Conservation (phyloP, 2,797 vertebrate genomes). For the Artibeus lituratus region DNA sequence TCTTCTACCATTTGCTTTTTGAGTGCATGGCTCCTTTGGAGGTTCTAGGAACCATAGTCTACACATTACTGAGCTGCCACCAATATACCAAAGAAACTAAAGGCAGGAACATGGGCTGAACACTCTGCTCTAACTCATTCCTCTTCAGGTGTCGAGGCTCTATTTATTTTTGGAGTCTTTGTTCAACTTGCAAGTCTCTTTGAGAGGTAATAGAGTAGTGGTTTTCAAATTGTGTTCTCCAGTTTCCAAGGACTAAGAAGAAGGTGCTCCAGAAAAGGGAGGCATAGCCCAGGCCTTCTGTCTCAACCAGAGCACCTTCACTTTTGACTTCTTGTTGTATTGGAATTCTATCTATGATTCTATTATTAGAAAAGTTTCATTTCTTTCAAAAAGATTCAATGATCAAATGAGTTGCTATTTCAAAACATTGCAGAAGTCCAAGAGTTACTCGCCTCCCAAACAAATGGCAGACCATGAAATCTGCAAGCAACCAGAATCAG, state of each 20-base stretch:
- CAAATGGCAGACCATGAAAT: background rate
- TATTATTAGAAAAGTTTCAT: background rate
- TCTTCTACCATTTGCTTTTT: background rate
- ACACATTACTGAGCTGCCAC: rapidly evolving
- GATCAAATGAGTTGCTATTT: background rate
- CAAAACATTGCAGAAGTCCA: background rate
- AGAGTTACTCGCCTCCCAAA: background rate
- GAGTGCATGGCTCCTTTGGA: background rate
- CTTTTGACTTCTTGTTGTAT: background rate
- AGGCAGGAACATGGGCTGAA: background rate
- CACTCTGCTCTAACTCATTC: background rate
- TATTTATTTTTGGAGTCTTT: background rate
- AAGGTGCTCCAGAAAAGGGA: background rate
- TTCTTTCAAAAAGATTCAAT: background rate
- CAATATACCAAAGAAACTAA: background rate
- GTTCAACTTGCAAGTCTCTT: background rate
- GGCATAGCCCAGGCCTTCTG: background rate
- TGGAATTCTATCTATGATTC: background rate
- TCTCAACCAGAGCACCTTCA: background rate
- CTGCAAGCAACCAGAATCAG: background rate
- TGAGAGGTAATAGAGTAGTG: background rate
- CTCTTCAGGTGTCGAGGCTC: background rate
- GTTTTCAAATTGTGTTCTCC: background rate
- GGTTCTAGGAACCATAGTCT: background rate
- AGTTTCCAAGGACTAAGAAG: background rate